A percentile compares a stretch with the other conserved stretches of the same genome.
These are phyloP conservation scores for Ashinkailepas kermadecensis DNA, from an alignment of 2,888 invertebrate species.

Conservation along the genomic window DNA sequence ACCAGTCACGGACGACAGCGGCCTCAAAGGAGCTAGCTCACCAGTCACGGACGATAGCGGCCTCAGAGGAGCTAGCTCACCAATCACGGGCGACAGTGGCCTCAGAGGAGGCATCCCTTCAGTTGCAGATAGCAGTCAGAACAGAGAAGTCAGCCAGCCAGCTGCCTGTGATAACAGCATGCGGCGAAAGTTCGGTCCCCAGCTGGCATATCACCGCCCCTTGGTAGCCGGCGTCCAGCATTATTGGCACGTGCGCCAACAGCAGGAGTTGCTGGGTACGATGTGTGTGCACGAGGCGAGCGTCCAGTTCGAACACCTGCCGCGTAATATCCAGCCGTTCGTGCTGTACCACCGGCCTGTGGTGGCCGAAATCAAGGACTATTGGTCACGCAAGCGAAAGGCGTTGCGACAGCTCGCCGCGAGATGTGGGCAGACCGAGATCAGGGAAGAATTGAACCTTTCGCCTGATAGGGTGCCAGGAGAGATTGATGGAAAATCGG, in stretches of 20 bases:
- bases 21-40: too few relatives aligned
- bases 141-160: too few relatives aligned
- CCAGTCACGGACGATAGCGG: too few relatives aligned
- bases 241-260: neutral
- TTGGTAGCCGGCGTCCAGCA: neutral
- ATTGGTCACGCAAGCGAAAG: neutral
- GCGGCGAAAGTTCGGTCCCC: neutral
- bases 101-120: too few relatives aligned
- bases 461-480: too few relatives aligned
- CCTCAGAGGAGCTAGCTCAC: too few relatives aligned
- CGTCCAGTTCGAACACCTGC: neutral
- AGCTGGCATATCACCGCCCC: neutral
- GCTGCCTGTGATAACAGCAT: neutral
- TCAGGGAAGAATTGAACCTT: too few relatives aligned
- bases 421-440: neutral
- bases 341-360: slow-evolving; percentile 9
- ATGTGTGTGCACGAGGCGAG: slow-evolving; percentile 9
- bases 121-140: too few relatives aligned
- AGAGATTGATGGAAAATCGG: too few relatives aligned
- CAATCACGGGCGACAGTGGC: too few relatives aligned
- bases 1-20: too few relatives aligned
- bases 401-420: neutral
- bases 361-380: neutral
- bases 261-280: neutral
- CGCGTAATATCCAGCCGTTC: slow-evolving; percentile 6